Percentiles rank a stretch among this genome's conserved stretches.
These are phyloP conservation scores for Oscheius onirici DNA, from an alignment of 2,888 invertebrate genomes.

Conservation along the genomic window DNA sequence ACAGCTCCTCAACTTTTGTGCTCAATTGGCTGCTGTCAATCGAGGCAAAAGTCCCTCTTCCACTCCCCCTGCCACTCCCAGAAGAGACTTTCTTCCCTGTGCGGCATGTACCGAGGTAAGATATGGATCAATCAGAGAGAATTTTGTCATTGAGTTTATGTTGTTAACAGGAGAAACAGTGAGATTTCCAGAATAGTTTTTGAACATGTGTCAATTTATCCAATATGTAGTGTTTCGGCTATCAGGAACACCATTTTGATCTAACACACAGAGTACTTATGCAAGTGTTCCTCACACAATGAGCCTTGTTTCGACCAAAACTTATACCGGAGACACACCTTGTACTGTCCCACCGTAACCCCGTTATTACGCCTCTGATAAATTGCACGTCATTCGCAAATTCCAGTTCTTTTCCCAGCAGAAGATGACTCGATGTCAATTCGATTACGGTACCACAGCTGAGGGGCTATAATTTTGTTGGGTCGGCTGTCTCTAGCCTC, in stretches of 20 bases:
- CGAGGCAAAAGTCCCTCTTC: slow-evolving; percentile 11
- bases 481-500: slow-evolving; percentile 2
- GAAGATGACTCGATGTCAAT: slow-evolving; percentile 7
- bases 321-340: neutral
- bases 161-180: too few species aligned
- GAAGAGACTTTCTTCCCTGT: slow-evolving; percentile 12
- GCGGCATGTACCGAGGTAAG: slow-evolving; percentile 31
- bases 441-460: slow-evolving; percentile 23
- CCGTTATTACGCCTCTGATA: slow-evolving; percentile 1
- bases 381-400: neutral
- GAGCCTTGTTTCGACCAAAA: neutral
- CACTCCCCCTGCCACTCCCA: slow-evolving; percentile 29
- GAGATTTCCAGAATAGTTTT: too few species aligned
- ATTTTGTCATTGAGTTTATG: neutral
- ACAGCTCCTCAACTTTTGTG: slow-evolving; percentile 39
- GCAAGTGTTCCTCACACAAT: neutral
- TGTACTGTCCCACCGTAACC: slow-evolving; percentile 16
- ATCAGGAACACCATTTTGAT: too few species aligned
- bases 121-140: too few species aligned
- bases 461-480: slow-evolving; percentile 24
- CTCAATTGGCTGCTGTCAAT: slow-evolving; percentile 43
- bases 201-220: too few species aligned
- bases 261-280: neutral
- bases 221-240: too few species aligned
- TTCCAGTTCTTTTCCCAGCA: neutral